Conservation (phyloP, 2,888 invertebrate species). For the Drosophila prolongata region DNA sequence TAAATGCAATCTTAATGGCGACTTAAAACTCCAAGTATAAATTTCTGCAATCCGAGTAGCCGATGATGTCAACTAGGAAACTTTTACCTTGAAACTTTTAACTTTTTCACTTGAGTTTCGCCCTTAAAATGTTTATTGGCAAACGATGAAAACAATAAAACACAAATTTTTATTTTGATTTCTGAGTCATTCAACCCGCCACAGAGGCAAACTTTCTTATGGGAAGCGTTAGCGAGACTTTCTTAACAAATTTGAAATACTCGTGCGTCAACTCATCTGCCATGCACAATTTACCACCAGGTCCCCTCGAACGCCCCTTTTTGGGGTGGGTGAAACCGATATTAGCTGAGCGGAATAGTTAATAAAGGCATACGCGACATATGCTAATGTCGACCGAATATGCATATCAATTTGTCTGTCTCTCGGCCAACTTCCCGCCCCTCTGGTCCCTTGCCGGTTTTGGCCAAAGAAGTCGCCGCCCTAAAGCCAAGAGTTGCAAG, state of each 20-base stretch:
- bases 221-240: slow-evolving; percentile 48
- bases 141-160: slow-evolving; percentile 17
- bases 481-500: slow-evolving; percentile 33
- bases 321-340: slow-evolving; percentile 80
- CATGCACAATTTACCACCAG: slow-evolving; percentile 23
- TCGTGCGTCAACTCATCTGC: slow-evolving; percentile 37
- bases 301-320: slow-evolving; percentile 19
- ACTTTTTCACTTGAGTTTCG: slow-evolving; percentile 6
- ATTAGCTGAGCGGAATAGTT: slow-evolving; percentile 82
- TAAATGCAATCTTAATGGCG: slow-evolving; percentile 52
- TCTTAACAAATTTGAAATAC: slow-evolving; percentile 71
- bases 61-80: slow-evolving; percentile 40
- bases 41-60: slow-evolving; percentile 37
- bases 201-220: slow-evolving; percentile 61
- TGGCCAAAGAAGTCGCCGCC: slow-evolving; percentile 9
- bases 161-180: slow-evolving; percentile 60
- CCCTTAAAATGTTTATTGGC: slow-evolving; percentile 53
- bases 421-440: background rate
- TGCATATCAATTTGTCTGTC: slow-evolving; percentile 46
- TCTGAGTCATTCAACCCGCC: slow-evolving; percentile 75
- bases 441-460: slow-evolving; percentile 5
- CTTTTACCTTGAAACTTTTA: slow-evolving; percentile 33
- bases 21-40: slow-evolving; percentile 59
- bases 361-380: slow-evolving; percentile 72
- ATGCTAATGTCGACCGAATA: slow-evolving; percentile 55